These are phyloP conservation scores for Uria lomvia DNA, from an alignment of 2,113 vertebrate genomes.

Conservation along the genomic window DNA sequence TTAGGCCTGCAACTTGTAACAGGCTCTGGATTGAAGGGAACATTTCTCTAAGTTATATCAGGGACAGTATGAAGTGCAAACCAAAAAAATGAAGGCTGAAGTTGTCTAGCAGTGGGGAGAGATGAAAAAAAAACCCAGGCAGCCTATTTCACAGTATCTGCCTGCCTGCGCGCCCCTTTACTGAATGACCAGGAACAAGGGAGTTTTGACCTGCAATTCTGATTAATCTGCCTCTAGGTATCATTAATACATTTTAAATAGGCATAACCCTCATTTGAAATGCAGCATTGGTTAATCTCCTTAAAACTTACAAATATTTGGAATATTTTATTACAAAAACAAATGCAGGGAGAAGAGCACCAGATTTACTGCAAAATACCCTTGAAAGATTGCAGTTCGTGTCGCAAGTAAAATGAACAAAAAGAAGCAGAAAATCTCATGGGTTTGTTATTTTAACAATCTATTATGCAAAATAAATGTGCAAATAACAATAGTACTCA, in stretches of 20 bases:
- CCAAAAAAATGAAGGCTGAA: background rate
- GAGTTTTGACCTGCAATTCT: background rate
- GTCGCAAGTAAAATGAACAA: background rate
- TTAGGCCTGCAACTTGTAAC: background rate
- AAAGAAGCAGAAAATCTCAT: background rate
- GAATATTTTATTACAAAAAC: background rate
- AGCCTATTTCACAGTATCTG: background rate
- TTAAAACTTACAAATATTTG: background rate
- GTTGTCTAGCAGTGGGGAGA: background rate
- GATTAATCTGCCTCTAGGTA: background rate
- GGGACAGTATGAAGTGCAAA: background rate
- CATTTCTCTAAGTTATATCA: background rate
- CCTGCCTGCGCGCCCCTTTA: fast-evolving
- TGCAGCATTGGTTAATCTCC: background rate
- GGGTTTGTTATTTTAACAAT: background rate
- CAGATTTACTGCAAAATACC: background rate
- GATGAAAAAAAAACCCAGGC: background rate
- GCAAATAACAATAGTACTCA: background rate
- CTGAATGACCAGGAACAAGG: background rate
- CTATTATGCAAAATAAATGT: background rate
- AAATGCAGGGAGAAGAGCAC: background rate
- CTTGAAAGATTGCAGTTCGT: background rate
- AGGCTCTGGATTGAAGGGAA: background rate
- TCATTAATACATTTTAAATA: background rate
- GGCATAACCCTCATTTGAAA: background rate